Base-by-base conservation (phyloP, 2,113 vertebrate genomes). In the Alaudala cheleensis region DNA sequence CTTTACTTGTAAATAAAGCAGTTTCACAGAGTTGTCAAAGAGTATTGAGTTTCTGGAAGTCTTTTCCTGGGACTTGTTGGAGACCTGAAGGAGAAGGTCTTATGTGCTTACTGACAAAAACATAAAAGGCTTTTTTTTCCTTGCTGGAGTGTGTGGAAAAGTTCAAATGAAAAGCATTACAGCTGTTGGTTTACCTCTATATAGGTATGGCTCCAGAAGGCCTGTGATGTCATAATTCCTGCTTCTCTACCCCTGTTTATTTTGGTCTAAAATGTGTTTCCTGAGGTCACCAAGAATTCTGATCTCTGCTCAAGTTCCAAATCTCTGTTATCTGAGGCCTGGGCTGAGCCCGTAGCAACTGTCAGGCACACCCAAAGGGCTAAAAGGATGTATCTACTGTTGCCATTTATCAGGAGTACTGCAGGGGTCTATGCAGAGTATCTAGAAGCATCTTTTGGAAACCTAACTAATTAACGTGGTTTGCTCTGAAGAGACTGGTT, bases 351-450 rank as follows among this genome's bases (percentile, higher is more conserved):
- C 54, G 3, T 23, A 40, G 47, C 1, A 18, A 6, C 19, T 49
- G 39, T 24, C 21, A 25, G n/a, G 12, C 40, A 44, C 53, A 45
- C 17, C 28, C 18, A 14, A 40, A 47, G 34, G 31, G 16, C 51
- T 42, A 4, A 67, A 64, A 2, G 1, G 22, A 6, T 62, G 1
- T 7, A 20, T 28, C 16, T 89, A 0, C 42, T 20, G 9, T 25
- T 76, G 47, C 20, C 31, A 14, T 54, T 71, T 61, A 5, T 39
- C n/a, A 47, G 40, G 60, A 53, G 13, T 53, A 9, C 24, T 60
- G 2, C 5, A 17, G 14, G 19, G 57, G 45, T 40, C 72, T 3
- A 1, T 39, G 29, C 16, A 49, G 47, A 71, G 4, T 56, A 25
- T 78, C 17, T 56, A 25, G 47, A 45, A 70, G 3, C 25, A 42